Percentiles rank a stretch among this genome's conserved stretches.
Evolutionary conservation across 2,888 invertebrate species (phyloP).

Genomic region (Megaustenia siamemsis): DNA sequence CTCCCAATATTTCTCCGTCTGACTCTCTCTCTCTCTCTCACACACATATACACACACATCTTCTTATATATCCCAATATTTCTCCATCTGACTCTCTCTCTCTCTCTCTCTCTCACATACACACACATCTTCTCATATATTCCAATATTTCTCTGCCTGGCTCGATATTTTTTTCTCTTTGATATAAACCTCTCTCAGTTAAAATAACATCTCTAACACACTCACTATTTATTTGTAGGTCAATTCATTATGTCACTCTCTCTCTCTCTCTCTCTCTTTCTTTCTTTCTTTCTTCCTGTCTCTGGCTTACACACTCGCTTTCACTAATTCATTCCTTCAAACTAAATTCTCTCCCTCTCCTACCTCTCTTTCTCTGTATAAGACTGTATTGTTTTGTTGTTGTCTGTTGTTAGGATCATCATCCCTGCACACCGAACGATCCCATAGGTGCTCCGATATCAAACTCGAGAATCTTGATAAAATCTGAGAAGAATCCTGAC

Average conservation of each 20-base stretch:
- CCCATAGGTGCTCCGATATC: no score
- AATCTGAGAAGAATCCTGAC: no score
- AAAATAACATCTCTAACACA: neutral
- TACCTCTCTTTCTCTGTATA: no score
- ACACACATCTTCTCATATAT: constrained; percentile 6
- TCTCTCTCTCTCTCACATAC: no score
- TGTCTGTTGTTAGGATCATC: no score
- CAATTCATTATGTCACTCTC: neutral
- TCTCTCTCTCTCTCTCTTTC: neutral
- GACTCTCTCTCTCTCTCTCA: neutral
- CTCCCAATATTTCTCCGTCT: neutral
- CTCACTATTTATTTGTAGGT: neutral
- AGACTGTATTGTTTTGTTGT: no score
- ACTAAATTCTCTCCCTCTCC: no score
- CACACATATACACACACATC: neutral
- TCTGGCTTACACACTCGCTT: no score
- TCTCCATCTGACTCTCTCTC: constrained; percentile 47
- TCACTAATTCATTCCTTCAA: no score
- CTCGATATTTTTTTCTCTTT: neutral
- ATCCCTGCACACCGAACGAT: no score
- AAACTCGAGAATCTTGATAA: no score
- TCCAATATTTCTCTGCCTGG: neutral
- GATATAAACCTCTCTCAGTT: neutral
- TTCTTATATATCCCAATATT: constrained; percentile 27
- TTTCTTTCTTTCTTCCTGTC: neutral